These are phyloP conservation scores for Stegana nigrithorax DNA, from an alignment of 2,888 invertebrate genomes.

Conservation along the genomic window DNA sequence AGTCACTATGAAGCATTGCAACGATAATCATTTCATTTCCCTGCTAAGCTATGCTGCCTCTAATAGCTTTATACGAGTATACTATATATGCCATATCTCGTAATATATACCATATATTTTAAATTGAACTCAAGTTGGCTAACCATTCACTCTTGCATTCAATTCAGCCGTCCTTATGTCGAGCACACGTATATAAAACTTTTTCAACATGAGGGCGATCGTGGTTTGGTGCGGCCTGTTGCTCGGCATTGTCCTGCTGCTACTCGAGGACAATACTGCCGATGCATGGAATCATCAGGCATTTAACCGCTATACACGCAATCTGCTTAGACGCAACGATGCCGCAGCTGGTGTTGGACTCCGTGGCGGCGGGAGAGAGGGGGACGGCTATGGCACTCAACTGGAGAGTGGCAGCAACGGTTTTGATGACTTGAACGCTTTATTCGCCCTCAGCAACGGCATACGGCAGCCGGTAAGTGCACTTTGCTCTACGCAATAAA, in stretches of 20 bases:
- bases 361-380: background rate
- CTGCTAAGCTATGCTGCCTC: too few species aligned
- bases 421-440: constrained; percentile 38
- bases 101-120: background rate
- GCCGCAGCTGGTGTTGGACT: background rate
- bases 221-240: constrained; percentile 48
- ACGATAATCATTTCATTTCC: too few species aligned
- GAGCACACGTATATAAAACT: background rate
- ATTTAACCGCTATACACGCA: constrained; percentile 85
- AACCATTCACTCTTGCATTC: background rate
- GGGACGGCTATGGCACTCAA: constrained; percentile 5
- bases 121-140: too few species aligned
- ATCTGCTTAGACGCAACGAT: constrained; percentile 40
- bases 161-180: background rate
- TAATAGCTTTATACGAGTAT: too few species aligned
- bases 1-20: too few species aligned
- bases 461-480: constrained; percentile 47
- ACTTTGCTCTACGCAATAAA: too few species aligned
- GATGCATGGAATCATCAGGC: constrained; percentile 81
- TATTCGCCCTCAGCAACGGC: constrained; percentile 26
- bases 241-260: constrained; percentile 44
- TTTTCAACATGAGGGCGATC: constrained; percentile 52
- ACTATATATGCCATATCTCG: too few species aligned
- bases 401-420: constrained; percentile 13
- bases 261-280: constrained; percentile 58